phyloP scores from a whole-genome alignment of 2,797 vertebrate genomes.

The Argyrosomus regius region DNA sequence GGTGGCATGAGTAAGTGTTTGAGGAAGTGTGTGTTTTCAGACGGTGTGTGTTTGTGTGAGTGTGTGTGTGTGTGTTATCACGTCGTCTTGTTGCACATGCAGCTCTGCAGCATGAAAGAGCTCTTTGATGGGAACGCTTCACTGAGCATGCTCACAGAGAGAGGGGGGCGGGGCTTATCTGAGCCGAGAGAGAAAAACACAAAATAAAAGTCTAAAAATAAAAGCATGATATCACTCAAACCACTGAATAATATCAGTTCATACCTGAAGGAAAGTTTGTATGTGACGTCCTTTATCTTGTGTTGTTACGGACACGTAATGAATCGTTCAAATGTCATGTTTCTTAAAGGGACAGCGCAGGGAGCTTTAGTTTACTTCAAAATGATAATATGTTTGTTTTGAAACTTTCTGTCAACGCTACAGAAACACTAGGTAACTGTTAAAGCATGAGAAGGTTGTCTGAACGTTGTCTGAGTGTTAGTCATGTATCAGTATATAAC shows the following conservation, averaged over 20 bases:
- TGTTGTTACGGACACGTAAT: no score
- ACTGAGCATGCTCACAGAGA: slow-evolving; percentile 59
- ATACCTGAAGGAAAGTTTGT: not conserved
- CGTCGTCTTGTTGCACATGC: not conserved
- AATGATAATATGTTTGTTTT: no score
- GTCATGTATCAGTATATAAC: no score
- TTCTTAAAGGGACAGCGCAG: no score
- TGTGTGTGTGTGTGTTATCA: slow-evolving; percentile 26
- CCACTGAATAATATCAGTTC: not conserved
- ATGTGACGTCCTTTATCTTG: no score
- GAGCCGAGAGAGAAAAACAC: not conserved
- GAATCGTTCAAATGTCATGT: no score
- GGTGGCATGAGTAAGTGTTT: slow-evolving; percentile 44
- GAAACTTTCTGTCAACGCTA: no score
- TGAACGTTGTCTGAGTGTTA: no score
- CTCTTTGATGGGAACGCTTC: slow-evolving; percentile 59
- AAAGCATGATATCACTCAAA: not conserved
- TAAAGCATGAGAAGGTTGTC: no score
- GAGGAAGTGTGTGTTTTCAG: slow-evolving; percentile 19
- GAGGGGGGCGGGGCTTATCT: slow-evolving; percentile 33
- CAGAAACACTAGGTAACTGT: no score
- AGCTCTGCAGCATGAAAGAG: slow-evolving; percentile 74
- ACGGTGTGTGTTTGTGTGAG: slow-evolving; percentile 27
- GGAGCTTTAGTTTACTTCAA: no score
- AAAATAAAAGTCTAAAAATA: slow-evolving; percentile 28